A percentile compares a stretch with the other conserved stretches of the same genome.
Conservation (phyloP, 1,140 invertebrate species). For the Sesamia nonagrioides region DNA sequence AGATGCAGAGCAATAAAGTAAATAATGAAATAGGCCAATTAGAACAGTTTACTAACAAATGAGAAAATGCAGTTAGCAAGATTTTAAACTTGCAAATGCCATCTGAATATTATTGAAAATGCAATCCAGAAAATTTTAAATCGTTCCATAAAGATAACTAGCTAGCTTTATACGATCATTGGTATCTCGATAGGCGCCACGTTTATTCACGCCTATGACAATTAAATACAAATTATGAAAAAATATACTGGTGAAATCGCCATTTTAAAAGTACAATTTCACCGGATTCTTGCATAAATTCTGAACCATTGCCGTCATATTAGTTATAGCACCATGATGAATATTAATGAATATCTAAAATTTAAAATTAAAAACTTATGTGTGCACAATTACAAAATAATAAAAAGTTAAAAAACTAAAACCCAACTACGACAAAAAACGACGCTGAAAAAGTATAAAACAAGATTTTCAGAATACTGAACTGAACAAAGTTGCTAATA, state of each 20-base stretch:
- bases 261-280: constrained; percentile 50
- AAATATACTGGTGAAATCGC: constrained; percentile 43
- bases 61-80: background rate
- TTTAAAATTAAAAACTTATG: constrained; percentile 21
- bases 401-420: no score
- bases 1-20: background rate
- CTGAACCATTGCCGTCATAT: constrained; percentile 37
- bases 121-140: constrained; percentile 3
- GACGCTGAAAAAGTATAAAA: no score
- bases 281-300: constrained; percentile 54
- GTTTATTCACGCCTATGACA: constrained; percentile 33
- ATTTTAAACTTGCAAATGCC: background rate
- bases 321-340: constrained; percentile 59
- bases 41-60: background rate
- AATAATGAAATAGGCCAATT: constrained; percentile 15
- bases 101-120: background rate
- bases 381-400: constrained; percentile 31
- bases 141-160: background rate
- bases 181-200: background rate
- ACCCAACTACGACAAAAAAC: no score
- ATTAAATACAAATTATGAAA: constrained; percentile 48
- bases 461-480: no score
- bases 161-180: background rate
- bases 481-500: no score
- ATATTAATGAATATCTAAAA: constrained; percentile 68